phyloP scores from a whole-genome alignment of 2,797 vertebrate species.

The Chromis chromis region DNA sequence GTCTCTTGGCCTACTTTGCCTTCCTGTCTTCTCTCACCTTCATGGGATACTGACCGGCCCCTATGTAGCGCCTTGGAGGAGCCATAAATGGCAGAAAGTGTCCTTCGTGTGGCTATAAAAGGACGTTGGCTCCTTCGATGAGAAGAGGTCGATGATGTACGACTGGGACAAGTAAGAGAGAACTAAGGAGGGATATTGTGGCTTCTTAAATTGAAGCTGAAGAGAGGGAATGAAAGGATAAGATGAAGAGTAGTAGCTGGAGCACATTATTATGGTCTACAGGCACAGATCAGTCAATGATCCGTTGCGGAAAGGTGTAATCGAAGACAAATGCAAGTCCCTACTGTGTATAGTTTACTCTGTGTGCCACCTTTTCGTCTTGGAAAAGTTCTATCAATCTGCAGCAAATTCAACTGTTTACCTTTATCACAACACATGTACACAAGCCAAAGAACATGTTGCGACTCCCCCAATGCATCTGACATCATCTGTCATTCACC shows the following conservation, averaged over 20 bases:
- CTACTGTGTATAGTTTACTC: conserved; percentile 31
- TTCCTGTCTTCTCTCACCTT: conserved; percentile 73
- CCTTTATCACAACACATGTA: conserved; percentile 47
- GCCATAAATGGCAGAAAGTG: conserved; percentile 87
- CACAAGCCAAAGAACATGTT: conserved; percentile 43
- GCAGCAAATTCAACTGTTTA: conserved; percentile 38
- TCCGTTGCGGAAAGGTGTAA: conserved; percentile 52
- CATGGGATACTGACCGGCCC: conserved; percentile 40
- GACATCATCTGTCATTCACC: conserved; percentile 28
- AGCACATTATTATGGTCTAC: conserved; percentile 37
- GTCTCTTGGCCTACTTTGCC: conserved; percentile 55
- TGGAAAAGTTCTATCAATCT: conserved; percentile 32
- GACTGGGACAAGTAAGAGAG: conserved; percentile 42
- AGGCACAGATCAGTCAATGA: conserved; percentile 61
- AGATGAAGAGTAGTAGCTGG: conserved; percentile 56
- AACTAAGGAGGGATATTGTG: conserved; percentile 56
- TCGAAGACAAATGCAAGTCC: conserved; percentile 55
- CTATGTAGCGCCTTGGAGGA: conserved; percentile 38
- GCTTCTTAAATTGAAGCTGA: conserved; percentile 55
- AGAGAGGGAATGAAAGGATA: conserved; percentile 42
- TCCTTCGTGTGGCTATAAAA: conserved; percentile 83
- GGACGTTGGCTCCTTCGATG: conserved; percentile 63
- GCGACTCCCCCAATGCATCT: conserved; percentile 19
- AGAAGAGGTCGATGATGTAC: conserved; percentile 72
- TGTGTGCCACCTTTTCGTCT: conserved; percentile 24